Evolutionary conservation across 2,797 vertebrate genomes (phyloP).

Genomic region (Poeciliopsis gracilis): DNA sequence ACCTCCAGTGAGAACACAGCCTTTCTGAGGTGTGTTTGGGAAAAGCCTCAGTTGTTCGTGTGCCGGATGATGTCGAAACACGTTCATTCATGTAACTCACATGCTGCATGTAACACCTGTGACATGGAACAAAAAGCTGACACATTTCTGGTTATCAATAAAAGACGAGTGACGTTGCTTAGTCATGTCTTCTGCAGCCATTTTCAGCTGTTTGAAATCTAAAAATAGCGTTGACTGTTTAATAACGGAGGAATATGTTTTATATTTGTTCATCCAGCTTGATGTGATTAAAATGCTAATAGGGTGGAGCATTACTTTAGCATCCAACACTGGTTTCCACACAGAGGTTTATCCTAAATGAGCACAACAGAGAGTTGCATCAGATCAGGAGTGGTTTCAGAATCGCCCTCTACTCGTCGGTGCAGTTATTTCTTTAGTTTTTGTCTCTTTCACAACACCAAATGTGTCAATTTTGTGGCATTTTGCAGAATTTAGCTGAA

Average conservation of each 20-base stretch:
- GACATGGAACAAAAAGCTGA: not conserved
- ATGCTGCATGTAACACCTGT: not conserved
- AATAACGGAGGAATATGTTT: not conserved
- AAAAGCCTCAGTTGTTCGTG: not conserved
- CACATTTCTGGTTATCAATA: not conserved
- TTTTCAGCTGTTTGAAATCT: not conserved
- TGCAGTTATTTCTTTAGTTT: not conserved
- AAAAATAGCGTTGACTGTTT: not conserved
- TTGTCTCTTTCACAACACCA: not conserved
- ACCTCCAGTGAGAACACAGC: too few species aligned
- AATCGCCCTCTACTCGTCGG: not conserved
- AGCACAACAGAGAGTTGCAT: slow-evolving; percentile 47
- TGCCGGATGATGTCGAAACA: not conserved
- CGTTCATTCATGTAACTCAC: not conserved
- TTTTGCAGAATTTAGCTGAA: not conserved
- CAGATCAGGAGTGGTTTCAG: slow-evolving; percentile 43
- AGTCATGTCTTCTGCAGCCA: not conserved
- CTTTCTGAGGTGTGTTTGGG: not conserved
- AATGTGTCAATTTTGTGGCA: not conserved
- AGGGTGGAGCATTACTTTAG: slow-evolving; percentile 34
- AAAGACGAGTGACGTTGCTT: not conserved
- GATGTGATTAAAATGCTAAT: not conserved
- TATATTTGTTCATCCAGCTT: not conserved
- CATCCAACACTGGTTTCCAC: slow-evolving; percentile 39
- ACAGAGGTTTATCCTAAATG: slow-evolving; percentile 19